A percentile compares a stretch with the other conserved stretches of the same genome.
phyloP scores from a whole-genome alignment of 1,140 invertebrate species.

The Lutraria rhynchaena region DNA sequence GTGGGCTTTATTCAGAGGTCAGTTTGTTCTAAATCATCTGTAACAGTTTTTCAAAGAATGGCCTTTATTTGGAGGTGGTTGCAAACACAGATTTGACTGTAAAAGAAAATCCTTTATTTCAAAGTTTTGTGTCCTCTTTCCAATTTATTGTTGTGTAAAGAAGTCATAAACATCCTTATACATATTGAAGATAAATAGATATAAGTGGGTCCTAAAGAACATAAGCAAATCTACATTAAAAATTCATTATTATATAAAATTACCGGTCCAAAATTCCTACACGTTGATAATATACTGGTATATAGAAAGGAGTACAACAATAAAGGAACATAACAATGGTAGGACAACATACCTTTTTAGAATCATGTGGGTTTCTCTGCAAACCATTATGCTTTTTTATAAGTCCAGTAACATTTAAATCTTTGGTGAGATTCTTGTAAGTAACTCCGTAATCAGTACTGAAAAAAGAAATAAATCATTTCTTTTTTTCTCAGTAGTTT shows the following conservation, averaged over 20 bases:
- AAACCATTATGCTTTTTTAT: slow-evolving; percentile 71
- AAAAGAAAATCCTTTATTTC: too few relatives aligned
- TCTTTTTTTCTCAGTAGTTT: too few relatives aligned
- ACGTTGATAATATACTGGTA: neutral
- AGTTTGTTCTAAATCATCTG: too few relatives aligned
- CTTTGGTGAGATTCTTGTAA: neutral
- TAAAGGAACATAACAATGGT: neutral
- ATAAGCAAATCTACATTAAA: neutral
- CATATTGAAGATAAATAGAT: neutral
- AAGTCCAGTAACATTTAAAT: neutral
- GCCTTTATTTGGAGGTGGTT: too few relatives aligned
- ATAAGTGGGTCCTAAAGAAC: neutral
- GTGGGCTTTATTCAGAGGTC: too few relatives aligned
- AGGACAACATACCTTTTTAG: slow-evolving; percentile 64
- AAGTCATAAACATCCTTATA: neutral
- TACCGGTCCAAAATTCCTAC: neutral
- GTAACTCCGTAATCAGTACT: slow-evolving; percentile 5
- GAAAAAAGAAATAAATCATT: neutral
- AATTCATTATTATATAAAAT: neutral
- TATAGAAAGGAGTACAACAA: neutral
- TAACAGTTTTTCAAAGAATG: too few relatives aligned
- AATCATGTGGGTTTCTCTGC: slow-evolving; percentile 69
- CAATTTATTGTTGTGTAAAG: too few relatives aligned
- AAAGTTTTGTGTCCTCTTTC: too few relatives aligned
- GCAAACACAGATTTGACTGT: too few relatives aligned